Evolutionary conservation across 1,140 invertebrate genomes (phyloP), one percentile per base, ranked within the genome.

Genomic region (Microplitis demolitor): DNA sequence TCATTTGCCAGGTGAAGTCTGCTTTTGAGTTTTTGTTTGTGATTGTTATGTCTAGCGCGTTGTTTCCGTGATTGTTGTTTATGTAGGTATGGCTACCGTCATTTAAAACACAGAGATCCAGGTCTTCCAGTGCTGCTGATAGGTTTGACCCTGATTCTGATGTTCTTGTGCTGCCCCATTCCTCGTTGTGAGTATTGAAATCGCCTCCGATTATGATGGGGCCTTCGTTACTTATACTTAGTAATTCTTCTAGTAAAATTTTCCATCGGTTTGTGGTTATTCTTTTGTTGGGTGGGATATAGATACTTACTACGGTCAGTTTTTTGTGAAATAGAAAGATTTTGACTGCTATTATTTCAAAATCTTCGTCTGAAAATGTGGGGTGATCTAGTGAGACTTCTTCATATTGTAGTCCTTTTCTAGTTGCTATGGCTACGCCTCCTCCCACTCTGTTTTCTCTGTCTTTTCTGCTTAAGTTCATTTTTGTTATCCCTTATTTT

Each of bases 401-500:
- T 45, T 61, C 31, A 50, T 60, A 69, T 37, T 9, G 13, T 37
- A 69, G 11, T 11, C 33, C 45, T 45, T 60, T 69, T 61, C 35
- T 16, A 45, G 61, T 69, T n/a, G 39, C 68, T 69, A 69, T 69
- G 3, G 35, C 68, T 39, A 39, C 68, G 0, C 68, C 58, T 50
- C 54, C 68, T 16, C 53, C 66, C 3, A 31, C 33, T 11, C 51
- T 53, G 31, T 14, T 3, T 58, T 13, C 14, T 37, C 53, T 34
- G 11, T 69, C 53, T 69, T 58, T 69, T 34, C 51, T 31, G 51
- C 33, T 14, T 31, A 69, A 11, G 6, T 34, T 14, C 33, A 71
- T 64, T 14, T 39, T 37, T 1, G 50, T 34, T 33, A 71, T 34
- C 14, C 51, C 34, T 0, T 64, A 31, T 16, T 63, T 66, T 37